Evolutionary conservation across 2,113 vertebrate species (phyloP), one percentile per base, ranked within the genome.

Genomic region (Burhinus bistriatus): DNA sequence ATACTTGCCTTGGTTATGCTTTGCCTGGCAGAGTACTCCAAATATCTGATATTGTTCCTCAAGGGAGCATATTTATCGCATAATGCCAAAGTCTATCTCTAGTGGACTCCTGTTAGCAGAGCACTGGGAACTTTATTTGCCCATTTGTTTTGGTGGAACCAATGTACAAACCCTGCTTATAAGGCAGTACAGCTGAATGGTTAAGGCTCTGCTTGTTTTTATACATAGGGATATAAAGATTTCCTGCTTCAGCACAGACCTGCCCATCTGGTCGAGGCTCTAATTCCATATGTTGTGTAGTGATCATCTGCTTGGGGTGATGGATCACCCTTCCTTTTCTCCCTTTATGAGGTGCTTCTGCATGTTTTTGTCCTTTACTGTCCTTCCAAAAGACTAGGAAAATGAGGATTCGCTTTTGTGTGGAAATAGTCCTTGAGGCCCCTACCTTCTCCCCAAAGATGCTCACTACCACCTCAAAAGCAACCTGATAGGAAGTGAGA

Each of bases 1-100:
- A 76, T 11, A 7, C 40, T 87, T 1, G 5, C 15, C 66, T 79
- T 3, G 1, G n/a, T 58, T 89, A 71, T 0, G 0, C 20, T 87
- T 36, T 73, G 36, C 49, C 54, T 73, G 20, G 36, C 45, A 88
- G 66, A 92, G 51, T 58, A 51, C 23, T 95, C 70, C 51, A 70
- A 69, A 30, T 82, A 80, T 13, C 54, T 83, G 73, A 88, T 26
- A 38, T 11, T 0, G 0, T 21, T 87, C 40, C 57, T 40, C 51
- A 93, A 73, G 38, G 38, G 14, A 86, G 5, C 0, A 0, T 57
- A 64, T 82, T 82, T 84, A 61, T n/a, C 7, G 5, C 19, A 19
- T 76, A 76, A 64, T 9, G 6, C 51, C 52, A 15, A 38, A 87
- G 68, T 44, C 78, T 58, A 1, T 62, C 64, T 89, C 71, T 30